Conservation (phyloP, 2,797 vertebrate species). For the Channallabes apus region DNA sequence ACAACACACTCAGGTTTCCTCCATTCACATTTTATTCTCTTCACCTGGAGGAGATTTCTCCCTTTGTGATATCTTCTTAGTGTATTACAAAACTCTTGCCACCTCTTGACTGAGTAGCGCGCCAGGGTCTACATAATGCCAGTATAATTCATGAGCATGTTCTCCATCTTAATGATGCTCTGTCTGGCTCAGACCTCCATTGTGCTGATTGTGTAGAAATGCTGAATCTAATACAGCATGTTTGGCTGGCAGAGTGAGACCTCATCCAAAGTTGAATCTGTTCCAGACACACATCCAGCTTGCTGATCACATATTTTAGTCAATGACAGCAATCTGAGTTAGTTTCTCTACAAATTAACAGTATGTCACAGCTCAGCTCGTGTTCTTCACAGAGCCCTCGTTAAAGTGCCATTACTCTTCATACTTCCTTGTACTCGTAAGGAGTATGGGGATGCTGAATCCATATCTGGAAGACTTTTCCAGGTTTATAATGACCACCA, state of each 20-base stretch:
- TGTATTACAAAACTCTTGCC: neutral
- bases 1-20: neutral
- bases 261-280: neutral
- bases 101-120: no score
- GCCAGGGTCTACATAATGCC: neutral
- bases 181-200: neutral
- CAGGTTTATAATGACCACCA: neutral
- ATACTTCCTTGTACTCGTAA: neutral
- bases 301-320: neutral
- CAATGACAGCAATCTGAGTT: neutral
- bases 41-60: neutral
- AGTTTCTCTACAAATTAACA: slow-evolving; percentile 1
- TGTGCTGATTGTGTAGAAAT: neutral
- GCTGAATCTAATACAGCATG: neutral
- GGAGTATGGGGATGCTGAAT: neutral
- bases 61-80: neutral
- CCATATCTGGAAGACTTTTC: neutral
- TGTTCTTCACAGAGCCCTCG: neutral
- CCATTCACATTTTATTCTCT: neutral
- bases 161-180: neutral
- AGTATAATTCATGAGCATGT: neutral
- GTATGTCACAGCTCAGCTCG: neutral
- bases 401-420: neutral
- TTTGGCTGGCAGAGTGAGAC: neutral
- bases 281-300: neutral